Evolutionary conservation across 2,797 vertebrate genomes (phyloP), one percentile per base, ranked within the genome.

Genomic region (Premnoplex brunnescens): DNA sequence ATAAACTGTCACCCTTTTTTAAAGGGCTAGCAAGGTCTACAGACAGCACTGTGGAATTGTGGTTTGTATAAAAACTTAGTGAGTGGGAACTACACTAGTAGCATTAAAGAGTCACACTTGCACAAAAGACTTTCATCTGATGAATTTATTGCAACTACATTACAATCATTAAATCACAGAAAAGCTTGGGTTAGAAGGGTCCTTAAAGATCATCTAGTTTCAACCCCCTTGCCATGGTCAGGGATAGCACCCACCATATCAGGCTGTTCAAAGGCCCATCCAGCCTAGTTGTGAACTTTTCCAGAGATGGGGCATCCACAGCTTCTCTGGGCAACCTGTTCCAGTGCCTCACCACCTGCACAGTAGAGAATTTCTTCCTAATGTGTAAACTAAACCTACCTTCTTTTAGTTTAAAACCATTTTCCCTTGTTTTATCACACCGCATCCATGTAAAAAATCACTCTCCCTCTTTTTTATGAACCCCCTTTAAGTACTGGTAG

Each of bases 141-240:
- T 80, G 46, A 51, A 63, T 58, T 44, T 85, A 54, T 9, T 80
- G 34, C 44, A 71, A 23, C 5, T 60, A 7, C 27, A 20, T 75
- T 43, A 55, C 28, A 69, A 21, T 82, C 27, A 62, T 2, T 17
- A 32, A 32, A 19, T 82, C 19, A 36, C 3, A 24, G 27, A 62
- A 89, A 48, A 16, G 3, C 32, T n/a, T 82, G 12, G 10, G 15
- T 68, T 75, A 63, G 41, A 69, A 55, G 39, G 6, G 26, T 32
- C 39, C 16, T 81, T 54, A 19, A 7, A 60, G 13, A 62, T 55
- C 10, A 68, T 72, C 30, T 46, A 4, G 22, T 78, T 84, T 72
- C 59, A 59, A 66, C 6, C 19, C 4, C 26, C 34, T 0, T 0
- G 22, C 18, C 10, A 7, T 8, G 10, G 51, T 32, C 34, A 36